A percentile compares a stretch with the other conserved stretches of the same genome.
Evolutionary conservation across 2,797 vertebrate species (phyloP).

Genomic region (Amblyopsis hoosieri): DNA sequence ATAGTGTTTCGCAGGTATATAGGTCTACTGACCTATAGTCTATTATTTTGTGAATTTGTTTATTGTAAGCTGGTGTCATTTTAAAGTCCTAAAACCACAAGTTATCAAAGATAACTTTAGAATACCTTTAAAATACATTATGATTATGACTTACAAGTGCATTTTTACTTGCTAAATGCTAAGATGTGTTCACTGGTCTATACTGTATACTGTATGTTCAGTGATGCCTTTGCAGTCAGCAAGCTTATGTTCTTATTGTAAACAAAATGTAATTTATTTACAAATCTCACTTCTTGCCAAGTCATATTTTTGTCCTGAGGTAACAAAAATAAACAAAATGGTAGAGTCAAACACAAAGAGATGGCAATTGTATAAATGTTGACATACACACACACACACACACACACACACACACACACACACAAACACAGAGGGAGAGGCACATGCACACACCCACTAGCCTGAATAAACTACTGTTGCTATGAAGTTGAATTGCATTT

Average conservation of each 20-base stretch:
- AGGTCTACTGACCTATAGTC: no score
- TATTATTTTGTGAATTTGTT: no score
- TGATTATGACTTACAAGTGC: no score
- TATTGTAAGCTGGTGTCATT: no score
- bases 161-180: no score
- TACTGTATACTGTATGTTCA: no score
- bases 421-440: slow-evolving; percentile 33
- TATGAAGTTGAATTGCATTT: slow-evolving; percentile 96
- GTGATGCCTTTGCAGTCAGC: slow-evolving; percentile 4
- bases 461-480: slow-evolving; percentile 90
- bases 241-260: slow-evolving; percentile 2
- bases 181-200: no score
- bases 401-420: slow-evolving; percentile 18
- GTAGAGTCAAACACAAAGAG: slow-evolving; percentile 46
- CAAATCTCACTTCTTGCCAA: slow-evolving; percentile 39
- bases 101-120: no score
- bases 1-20: no score
- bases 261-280: slow-evolving; percentile 42
- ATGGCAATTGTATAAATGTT: slow-evolving; percentile 51
- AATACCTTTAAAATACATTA: no score
- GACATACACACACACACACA: slow-evolving; percentile 21
- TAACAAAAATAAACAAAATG: slow-evolving; percentile 58
- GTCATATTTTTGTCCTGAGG: slow-evolving; percentile 56
- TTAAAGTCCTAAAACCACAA: no score
- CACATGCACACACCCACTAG: slow-evolving; percentile 34